Evolutionary conservation across 30 jellyfish, hydroid and myxozoan genomes (phyloP), one percentile per base, ranked within the genome.

Genomic region (Hydractinia echinata): DNA sequence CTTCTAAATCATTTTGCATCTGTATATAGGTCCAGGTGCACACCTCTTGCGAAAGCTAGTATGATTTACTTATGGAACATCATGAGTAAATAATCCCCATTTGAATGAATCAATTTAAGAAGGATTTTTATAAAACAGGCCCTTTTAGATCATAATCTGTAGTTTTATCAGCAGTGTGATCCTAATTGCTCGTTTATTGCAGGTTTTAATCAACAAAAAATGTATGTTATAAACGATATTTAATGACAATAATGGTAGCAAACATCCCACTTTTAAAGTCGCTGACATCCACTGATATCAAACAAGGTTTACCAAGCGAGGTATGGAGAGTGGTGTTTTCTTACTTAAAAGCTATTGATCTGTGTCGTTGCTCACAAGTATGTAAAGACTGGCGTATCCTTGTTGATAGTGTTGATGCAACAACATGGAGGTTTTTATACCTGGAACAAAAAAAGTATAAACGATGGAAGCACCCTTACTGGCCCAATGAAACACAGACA

Each of bases 391-490:
- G 97, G 97, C 53, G 60, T 54, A 89, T 66, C 54, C 74, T 89
- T 39, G 94, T 89, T 6, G 77, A 69, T 62, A 89, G 97, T 67
- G 66, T 89, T 10, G 97, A 89, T 66, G 86, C 95, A 62, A 89
- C 97, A 76, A 84, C 95, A 61, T 89, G 97, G 97, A 85, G 78
- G 62, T 92, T 84, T 58, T 72, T 89, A 51, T 89, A 85, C 76
- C 89, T 89, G 16, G 92, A 79, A 52, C 90, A 80, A 61, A 80
- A 85, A 48, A 72, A 51, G 30, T 85, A 87, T 6, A 89, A 81
- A 76, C 79, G 97, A 51, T 89, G 97, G 97, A 89, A 85, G 85
- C 97, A 84, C 56, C 97, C 97, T 10, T 76, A 84, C 77, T 89
- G 97, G 97, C 97, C 97, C 4, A 89, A 82, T 76, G 21, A 89